phyloP scores from a whole-genome alignment of 2,888 invertebrate genomes.

The Cheilosia pagana region DNA sequence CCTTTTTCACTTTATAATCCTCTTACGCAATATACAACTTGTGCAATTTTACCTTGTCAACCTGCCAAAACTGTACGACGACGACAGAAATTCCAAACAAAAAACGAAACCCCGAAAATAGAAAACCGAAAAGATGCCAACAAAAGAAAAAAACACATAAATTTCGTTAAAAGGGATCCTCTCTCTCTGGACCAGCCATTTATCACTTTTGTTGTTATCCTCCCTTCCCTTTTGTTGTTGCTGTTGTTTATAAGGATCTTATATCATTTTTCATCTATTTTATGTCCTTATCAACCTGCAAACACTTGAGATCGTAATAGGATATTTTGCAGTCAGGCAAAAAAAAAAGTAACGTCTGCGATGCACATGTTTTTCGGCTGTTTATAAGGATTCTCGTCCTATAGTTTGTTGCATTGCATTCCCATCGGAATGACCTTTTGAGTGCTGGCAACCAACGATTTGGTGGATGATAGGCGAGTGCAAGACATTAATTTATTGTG shows the following conservation, averaged over 20 bases:
- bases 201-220: constrained; percentile 59
- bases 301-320: constrained; percentile 72
- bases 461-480: constrained; percentile 47
- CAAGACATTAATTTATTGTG: constrained; percentile 68
- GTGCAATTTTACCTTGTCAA: constrained; percentile 54
- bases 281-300: constrained; percentile 68
- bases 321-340: constrained; percentile 72
- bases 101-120: constrained; percentile 29
- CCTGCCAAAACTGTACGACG: constrained; percentile 27
- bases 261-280: constrained; percentile 71
- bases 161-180: constrained; percentile 43
- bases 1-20: constrained; percentile 47
- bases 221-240: constrained; percentile 33
- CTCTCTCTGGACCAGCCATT: constrained; percentile 37
- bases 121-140: constrained; percentile 19
- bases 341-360: constrained; percentile 39
- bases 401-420: constrained; percentile 54
- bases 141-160: constrained; percentile 40
- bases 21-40: constrained; percentile 46
- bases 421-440: constrained; percentile 69
- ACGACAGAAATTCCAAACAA: constrained; percentile 40
- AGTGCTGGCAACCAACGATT: constrained; percentile 33
- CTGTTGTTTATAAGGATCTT: constrained; percentile 61
- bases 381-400: constrained; percentile 27
- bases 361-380: constrained; percentile 66